Base-by-base conservation (phyloP, 1,140 invertebrate genomes). In the Drosophila pruinosa region DNA sequence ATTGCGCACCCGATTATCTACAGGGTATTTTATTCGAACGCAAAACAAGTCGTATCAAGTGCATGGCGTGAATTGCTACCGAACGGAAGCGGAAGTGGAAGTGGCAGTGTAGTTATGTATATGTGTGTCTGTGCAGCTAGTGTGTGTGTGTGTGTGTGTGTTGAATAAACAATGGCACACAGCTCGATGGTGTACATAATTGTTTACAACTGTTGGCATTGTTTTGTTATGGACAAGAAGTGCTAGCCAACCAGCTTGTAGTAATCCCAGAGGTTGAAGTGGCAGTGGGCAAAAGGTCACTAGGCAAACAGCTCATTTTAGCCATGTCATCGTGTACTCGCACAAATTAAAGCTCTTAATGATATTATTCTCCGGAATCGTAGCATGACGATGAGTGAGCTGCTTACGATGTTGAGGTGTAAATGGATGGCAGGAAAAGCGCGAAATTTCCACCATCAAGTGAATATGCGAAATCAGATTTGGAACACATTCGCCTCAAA, bases 401-500 rank as follows among this genome's bases (percentile, higher is more conserved):
- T 3, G 10, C 2, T 2, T 14, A 5, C 10, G 8, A n/a, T 34
- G n/a, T 2, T 14, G 7, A 7, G 2, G 43, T 8, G 7, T 14
- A 3, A n/a, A 12, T 38, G n/a, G 36, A 10, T 39, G 22, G 22
- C 19, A 41, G 17, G 21, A 45, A 36, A 41, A 21, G 57, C 59
- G 67, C 36, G 41, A 70, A 63, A 17, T 54, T 50, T 8, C 56
- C 47, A 50, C 7, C 47, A 17, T 17, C 24, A 50, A 50, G 47
- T 28, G 24, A 12, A 68, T 61, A 61, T 61, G 67, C 53, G 59
- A 58, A 72, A 72, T 57, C 69, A 72, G 62, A 67, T 72, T 67
- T 58, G 62, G 50, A 72, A 58, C 62, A 72, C 62, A 72, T 72
- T 65, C 65, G 45, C 69, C 69, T 58, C 62, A 72, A 67, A 72